Conservation (phyloP, 2,888 invertebrate genomes). For the Lithosia quadra region DNA sequence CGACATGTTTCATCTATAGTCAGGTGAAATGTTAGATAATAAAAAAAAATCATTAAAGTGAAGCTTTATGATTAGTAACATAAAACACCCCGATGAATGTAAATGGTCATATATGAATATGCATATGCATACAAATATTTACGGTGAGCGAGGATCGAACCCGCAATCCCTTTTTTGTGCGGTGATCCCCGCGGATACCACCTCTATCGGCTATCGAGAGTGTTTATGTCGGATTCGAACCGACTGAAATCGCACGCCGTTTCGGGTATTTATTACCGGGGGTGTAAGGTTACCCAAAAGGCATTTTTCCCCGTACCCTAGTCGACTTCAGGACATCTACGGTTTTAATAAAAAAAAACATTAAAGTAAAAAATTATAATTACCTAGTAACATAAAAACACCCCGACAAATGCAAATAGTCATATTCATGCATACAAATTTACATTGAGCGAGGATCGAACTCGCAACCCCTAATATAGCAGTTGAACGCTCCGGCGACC, state of each 20-base stretch:
- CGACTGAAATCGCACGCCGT: no score
- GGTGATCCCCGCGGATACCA: no score
- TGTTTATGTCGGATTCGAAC: no score
- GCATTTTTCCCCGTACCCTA: no score
- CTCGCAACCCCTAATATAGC: neutral
- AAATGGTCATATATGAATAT: neutral
- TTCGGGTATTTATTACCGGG: no score
- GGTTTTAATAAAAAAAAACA: neutral
- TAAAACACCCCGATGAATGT: neutral
- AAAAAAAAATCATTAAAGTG: no score
- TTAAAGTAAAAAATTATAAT: no score
- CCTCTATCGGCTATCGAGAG: no score
- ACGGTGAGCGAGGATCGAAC: neutral
- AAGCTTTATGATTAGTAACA: no score
- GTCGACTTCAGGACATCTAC: no score
- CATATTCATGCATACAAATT: neutral
- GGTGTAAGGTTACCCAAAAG: no score
- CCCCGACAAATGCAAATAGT: neutral
- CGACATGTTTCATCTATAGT: constrained; percentile 94
- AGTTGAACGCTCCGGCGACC: neutral
- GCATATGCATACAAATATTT: neutral
- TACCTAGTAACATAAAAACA: neutral
- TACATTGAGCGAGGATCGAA: neutral
- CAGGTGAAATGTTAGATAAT: constrained; percentile 28
- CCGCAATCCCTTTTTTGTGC: neutral